Evolutionary conservation across 2,797 vertebrate genomes (phyloP), one percentile per base, ranked within the genome.

Genomic region (Heliangelus exortis): DNA sequence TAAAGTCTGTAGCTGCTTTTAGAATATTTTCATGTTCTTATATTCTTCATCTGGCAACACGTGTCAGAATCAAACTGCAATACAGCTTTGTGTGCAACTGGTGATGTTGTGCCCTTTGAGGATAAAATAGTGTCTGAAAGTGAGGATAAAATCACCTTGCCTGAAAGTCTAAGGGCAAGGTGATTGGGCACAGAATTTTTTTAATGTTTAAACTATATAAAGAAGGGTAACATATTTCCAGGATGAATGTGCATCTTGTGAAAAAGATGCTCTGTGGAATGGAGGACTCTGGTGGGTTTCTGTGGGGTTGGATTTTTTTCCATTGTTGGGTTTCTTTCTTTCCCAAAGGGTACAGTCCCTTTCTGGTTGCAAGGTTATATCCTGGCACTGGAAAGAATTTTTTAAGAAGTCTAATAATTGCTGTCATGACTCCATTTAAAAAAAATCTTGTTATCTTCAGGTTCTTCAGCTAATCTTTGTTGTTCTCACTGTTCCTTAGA

Each of bases 261-360:
- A 63, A 58, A 33, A 65, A 55, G 8, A 13, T 1, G 18, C 23
- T 2, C 28, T 50, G 21, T 61, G 41, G 65, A 65, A 28, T 12
- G 53, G 58, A 75, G 29, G 48, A 26, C 36, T 74, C 45, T 28
- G 21, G 33, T 61, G 54, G 2, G 0, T 3, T 63, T 80, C 48
- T 47, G 15, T 45, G 36, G 39, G 10, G 28, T 15, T 21, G 12
- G 10, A 23, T 16, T 16, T 39, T 33, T 20, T 48, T n/a, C 29
- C 16, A 22, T 75, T 54, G 31, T 23, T 21, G 21, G 33, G 45
- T 53, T 34, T 34, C 4, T 73, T 20, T 36, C 33, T 15, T 29
- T 39, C 14, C 50, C 17, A 18, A 63, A 34, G 34, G 0, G 0
- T 8, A 2, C 21, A 21, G 21, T 67, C 36, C 20, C 2, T 13